Percentiles rank a stretch among this genome's conserved stretches.
Conservation (phyloP, 2,888 invertebrate genomes). For the Synergus umbraculus region DNA sequence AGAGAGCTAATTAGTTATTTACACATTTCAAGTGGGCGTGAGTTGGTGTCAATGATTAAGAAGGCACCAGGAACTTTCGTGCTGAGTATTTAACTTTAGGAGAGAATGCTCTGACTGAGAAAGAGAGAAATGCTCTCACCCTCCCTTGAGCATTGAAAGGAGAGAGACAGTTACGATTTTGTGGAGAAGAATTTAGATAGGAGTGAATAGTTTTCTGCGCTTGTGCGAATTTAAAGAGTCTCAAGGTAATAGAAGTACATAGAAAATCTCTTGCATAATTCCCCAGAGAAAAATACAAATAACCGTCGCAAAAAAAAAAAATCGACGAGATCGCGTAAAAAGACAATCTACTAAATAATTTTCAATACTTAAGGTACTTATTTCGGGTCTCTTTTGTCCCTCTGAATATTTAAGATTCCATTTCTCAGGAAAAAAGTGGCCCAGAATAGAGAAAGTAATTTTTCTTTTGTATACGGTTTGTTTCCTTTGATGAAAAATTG, state of each 20-base stretch:
- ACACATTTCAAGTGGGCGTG: constrained; percentile 71
- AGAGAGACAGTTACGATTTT: constrained; percentile 46
- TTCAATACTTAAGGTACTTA: not conserved
- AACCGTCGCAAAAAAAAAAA: not conserved
- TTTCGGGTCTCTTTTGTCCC: not conserved
- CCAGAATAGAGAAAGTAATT: not conserved
- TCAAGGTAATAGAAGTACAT: constrained; percentile 43
- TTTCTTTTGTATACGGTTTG: not conserved
- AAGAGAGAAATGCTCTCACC: constrained; percentile 18
- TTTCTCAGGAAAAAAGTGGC: too few species aligned
- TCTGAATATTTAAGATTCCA: not conserved
- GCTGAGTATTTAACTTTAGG: constrained; percentile 70
- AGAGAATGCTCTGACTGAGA: constrained; percentile 43
- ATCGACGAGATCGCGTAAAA: not conserved
- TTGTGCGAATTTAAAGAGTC: constrained; percentile 56
- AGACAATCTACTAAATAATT: not conserved
- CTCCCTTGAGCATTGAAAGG: not conserved
- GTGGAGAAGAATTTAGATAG: constrained; percentile 50
- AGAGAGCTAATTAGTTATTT: constrained; percentile 70
- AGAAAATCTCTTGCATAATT: constrained; percentile 49
- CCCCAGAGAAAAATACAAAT: constrained; percentile 7
- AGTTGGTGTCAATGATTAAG: constrained; percentile 72
- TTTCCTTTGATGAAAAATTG: not conserved
- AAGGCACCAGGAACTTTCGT: constrained; percentile 63
- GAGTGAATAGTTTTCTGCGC: constrained; percentile 58